Base-by-base conservation (phyloP, 2,113 vertebrate species). In the Rhadina sibilatrix region DNA sequence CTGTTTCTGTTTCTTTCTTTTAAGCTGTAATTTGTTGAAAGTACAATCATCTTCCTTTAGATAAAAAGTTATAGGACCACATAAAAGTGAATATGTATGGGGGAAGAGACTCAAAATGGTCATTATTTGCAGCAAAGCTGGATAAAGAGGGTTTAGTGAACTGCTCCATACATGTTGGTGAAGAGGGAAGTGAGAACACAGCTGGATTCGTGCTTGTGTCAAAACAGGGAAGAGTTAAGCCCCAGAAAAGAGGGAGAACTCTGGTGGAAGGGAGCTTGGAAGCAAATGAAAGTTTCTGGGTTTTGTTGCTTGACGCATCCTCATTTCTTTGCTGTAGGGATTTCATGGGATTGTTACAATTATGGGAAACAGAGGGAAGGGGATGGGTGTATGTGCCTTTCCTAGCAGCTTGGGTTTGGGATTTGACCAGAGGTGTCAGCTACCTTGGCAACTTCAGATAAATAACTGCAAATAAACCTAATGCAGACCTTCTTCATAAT, bases 61-160 rank as follows among this genome's bases (percentile, higher is more conserved):
- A 89, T 93, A 92, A 94, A 96, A 94, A 60, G 86, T 94, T 93
- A 89, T 81, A 82, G 91, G 93, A 37, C 42, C 38, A 16, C 66
- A 93, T 93, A 94, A 93, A 94, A 97, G 66, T 69, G 66, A 83
- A 8, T 79, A 24, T 49, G 31, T 71, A 4, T 40, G 31, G 54
- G 31, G 31, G 24, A 44, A 77, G 78, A 75, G 65, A 44, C 59
- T 93, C 68, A 24, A 71, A 89, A 57, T 35, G 46, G 31, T 88
- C 38, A 22, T 17, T 86, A 37, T 83, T 38, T 70, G 79, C 52
- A 81, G 33, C 63, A 68, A 60, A 83, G 53, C 16, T 42, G 31
- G 56, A 7, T 72, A 13, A n/a, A 50, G 84, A 65, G 47, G 25
- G 50, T 68, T 12, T 21, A 9, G 6, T 23, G 15, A 93, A 47